Base-by-base conservation (phyloP, 2,888 invertebrate genomes). In the Caenorhabditis macrosperma region DNA sequence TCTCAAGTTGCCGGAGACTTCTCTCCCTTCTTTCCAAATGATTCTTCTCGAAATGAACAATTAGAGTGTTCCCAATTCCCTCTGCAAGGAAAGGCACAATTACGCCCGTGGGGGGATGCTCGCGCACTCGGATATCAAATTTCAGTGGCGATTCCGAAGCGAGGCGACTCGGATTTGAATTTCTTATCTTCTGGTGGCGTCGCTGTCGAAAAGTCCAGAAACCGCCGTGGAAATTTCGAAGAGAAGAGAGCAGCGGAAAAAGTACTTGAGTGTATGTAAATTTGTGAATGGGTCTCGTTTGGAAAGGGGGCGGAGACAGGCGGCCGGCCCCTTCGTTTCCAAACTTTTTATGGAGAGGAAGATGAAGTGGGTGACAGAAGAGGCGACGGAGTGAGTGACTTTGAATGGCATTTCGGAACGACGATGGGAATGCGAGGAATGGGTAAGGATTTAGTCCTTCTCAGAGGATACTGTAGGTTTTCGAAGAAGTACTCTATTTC, bases 81-180 rank as follows among this genome's bases (percentile, higher is more conserved):
- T 33, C 5, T 9, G 33, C 33, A 24, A 20, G 17, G n/a, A 26
- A 17, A 10, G 15, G 24, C 52, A 33, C 66, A 66, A 66, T 66
- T 66, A 66, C 66, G 54, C 66, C 54, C 66, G 54, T 54, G 66
- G n/a, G n/a, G n/a, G 66, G 66, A 54, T 28, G 24, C 35, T 35
- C 15, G 28, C n/a, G 15, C n/a, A n/a, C 15, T 26, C 9, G 1
- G 41, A 54, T 26, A 52, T 66, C 54, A 30, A 22, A 54, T 54
- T 61, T 61, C 61, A n/a, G n/a, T n/a, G n/a, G n/a, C 20, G 44
- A 4, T 46, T 46, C 20, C 10, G 5, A 10, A 15, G 22, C 12
- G 59, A n/a, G n/a, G 30, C 20, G 22, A 61, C 12, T 44, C 7
- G 4, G 26, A 44, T 41, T 41, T 41, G 17, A 46, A 46, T 20